Conservation (phyloP, 2,797 vertebrate genomes). For the Cuniculus paca region DNA sequence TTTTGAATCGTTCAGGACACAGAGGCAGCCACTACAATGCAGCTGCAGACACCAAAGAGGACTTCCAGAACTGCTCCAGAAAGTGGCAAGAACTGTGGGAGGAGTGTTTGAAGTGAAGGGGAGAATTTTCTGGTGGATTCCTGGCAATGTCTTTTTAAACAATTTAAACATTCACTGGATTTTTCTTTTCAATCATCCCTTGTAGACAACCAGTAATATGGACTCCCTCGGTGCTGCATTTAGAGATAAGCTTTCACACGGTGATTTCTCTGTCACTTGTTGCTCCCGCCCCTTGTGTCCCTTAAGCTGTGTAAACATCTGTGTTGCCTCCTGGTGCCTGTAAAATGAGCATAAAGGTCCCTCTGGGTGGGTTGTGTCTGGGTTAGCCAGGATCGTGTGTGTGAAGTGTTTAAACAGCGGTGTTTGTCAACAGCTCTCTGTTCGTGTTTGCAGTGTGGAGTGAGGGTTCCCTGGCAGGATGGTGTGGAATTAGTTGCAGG, state of each 20-base stretch:
- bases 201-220: neutral
- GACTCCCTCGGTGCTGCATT: neutral
- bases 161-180: neutral
- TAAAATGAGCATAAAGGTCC: neutral
- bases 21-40: neutral
- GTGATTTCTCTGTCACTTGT: neutral
- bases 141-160: neutral
- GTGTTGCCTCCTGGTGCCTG: neutral
- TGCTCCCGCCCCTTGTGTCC: neutral
- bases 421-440: neutral
- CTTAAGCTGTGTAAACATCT: neutral
- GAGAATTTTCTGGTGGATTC: neutral
- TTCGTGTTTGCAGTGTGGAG: neutral
- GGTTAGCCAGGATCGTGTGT: neutral
- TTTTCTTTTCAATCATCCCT: neutral
- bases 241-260: neutral
- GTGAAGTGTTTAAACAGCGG: neutral
- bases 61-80: neutral
- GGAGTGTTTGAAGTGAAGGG: neutral
- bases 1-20: neutral
- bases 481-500: neutral
- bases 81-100: neutral
- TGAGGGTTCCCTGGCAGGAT: neutral
- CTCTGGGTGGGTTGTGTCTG: neutral
- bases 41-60: neutral